phyloP scores from a whole-genome alignment of 2,797 vertebrate genomes.

The Steatocranus sp. region DNA sequence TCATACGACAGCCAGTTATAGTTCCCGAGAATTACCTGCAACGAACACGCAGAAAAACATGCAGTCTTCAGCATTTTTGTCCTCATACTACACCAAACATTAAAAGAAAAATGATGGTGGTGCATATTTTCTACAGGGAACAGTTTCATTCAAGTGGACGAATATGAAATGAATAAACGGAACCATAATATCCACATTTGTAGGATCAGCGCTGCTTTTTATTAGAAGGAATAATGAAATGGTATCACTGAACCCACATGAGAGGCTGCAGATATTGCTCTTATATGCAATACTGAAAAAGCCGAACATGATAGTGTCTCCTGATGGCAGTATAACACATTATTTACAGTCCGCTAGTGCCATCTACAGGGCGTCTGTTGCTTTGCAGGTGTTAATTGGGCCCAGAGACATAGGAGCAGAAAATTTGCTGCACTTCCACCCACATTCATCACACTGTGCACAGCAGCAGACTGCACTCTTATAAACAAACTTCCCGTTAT shows the following conservation, averaged over 20 bases:
- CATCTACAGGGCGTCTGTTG: constrained; percentile 44
- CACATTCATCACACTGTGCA: constrained; percentile 18
- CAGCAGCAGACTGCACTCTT: background rate
- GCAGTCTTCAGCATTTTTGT: background rate
- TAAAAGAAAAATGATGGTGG: background rate
- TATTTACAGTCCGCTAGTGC: constrained; percentile 11
- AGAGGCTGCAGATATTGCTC: background rate
- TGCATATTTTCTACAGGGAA: background rate
- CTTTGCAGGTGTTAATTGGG: constrained; percentile 1
- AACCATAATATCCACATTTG: background rate
- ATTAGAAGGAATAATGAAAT: background rate
- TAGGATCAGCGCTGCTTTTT: background rate
- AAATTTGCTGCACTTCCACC: background rate
- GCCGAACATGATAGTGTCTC: background rate
- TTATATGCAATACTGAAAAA: background rate
- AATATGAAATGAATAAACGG: background rate
- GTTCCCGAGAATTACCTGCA: constrained; percentile 91
- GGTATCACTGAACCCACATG: background rate
- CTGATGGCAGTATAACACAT: background rate
- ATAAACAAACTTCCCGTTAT: background rate
- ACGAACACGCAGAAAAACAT: background rate
- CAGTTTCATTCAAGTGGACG: background rate
- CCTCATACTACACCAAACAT: background rate
- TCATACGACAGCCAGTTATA: constrained; percentile 93
- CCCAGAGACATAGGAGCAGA: background rate